Base-by-base conservation (phyloP, 2,888 invertebrate genomes). In the Poecilus cupreus region DNA sequence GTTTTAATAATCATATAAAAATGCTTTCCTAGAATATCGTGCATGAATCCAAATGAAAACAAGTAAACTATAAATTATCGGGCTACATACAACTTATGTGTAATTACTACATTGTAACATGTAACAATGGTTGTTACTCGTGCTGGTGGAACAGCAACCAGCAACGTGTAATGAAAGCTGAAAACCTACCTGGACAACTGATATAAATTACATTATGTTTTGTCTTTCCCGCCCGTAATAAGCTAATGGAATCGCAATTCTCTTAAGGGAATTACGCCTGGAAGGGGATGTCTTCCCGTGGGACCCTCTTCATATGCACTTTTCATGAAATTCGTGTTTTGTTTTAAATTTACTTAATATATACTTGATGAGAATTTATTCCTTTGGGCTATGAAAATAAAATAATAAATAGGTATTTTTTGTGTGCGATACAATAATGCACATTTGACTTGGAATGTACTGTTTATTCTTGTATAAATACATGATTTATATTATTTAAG, bases 231-330 rank as follows among this genome's bases (percentile, higher is more conserved):
- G 18, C 26, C 11, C 54, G 76, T 76, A 76, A 76, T 76, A 76
- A 76, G 76, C 76, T 76, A 76, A 76, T 76, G 76, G 76, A 76
- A 76, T 57, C 57, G 39, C 57, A 76, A 57, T 76, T 76, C 37
- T 32, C 76, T 32, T 49, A 57, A 76, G 76, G 57, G 57, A 37
- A 16, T 49, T 32, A n/a, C 32, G 32, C 32, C 32, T 32, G 8
- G 32, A 32, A 32, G 5, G 5, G 32, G 32, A 32, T 20, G 51
- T 18, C 57, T 32, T 49, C 64, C 37, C 64, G 16, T 10, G 64
- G 20, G 64, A 37, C 4, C 0, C 60, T 22, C 26, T 26, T 60
- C 68, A 68, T 68, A 68, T 72, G 72, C 72, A 72, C 24, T 72
- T 54, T 54, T 54, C 54, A 72, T 39, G 20, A 72, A 39, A 43